Evolutionary conservation across 2,888 invertebrate genomes (phyloP), one percentile per base, ranked within the genome.

Genomic region (Acleris sparsana): DNA sequence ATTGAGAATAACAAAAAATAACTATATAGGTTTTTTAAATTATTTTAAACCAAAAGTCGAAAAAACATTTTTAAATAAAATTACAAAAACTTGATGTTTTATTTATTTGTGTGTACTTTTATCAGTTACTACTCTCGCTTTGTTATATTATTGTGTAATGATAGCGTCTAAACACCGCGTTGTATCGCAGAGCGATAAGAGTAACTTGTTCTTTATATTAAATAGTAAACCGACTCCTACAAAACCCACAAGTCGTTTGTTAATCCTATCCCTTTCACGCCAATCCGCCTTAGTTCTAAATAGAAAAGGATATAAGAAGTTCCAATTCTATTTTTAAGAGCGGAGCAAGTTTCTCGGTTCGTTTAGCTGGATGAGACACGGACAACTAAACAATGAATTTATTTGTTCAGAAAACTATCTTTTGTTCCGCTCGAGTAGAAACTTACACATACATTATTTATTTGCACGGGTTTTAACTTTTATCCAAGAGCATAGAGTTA

Each of bases 371-470:
- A 44, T 44, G 13, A 44, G 44, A 44, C 44, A 44, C 44, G 44
- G 16, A 44, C 44, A 44, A 44, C 44, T 16, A 44, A 44, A 44
- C 44, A 44, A 44, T 44, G 44, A 44, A 44, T 44, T 44, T 44
- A 44, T 44, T 44, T 44, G 44, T 44, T n/a, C 44, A 44, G n/a
- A n/a, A 44, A 44, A 44, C 44, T 44, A 44, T 44, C 44, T 44
- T 44, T 44, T 44, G 44, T 44, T 44, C 44, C 44, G 13, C 44
- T n/a, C n/a, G n/a, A 44, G n/a, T 44, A n/a, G 44, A n/a, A n/a
- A 33, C 29, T 29, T 29, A 7, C 44, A n/a, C n/a, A 44, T 13
- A 44, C n/a, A 44, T 16, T 44, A n/a, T 44, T 44, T 44, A 44
- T 33, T 11, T 33, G 3, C 33, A 33, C 11, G 33, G 3, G 33